phyloP scores from a whole-genome alignment of 2,888 invertebrate genomes.

The Tachystola acroxantha region DNA sequence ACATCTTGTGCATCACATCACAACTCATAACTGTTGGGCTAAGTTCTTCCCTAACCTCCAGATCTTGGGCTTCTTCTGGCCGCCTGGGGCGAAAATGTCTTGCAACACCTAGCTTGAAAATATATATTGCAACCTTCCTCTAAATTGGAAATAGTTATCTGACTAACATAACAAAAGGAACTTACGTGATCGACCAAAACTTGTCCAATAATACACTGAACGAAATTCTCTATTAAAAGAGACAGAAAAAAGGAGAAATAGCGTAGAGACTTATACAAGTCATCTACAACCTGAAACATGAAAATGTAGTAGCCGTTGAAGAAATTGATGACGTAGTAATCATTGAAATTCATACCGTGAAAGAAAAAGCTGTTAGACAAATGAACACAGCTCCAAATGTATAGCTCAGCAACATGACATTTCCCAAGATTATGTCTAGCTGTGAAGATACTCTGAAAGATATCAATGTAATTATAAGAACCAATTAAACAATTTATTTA shows the following conservation, averaged over 20 bases:
- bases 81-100: too few relatives aligned
- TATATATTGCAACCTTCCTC: too few relatives aligned
- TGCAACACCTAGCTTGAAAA: too few relatives aligned
- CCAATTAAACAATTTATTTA: not conserved
- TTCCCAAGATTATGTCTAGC: slow-evolving; percentile 45
- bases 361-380: slow-evolving; percentile 59
- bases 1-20: too few relatives aligned
- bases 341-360: too few relatives aligned
- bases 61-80: too few relatives aligned
- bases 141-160: too few relatives aligned
- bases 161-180: too few relatives aligned
- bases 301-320: too few relatives aligned
- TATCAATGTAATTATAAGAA: not conserved
- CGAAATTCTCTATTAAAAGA: slow-evolving; percentile 45
- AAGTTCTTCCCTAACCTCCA: too few relatives aligned
- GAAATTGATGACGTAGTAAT: too few relatives aligned
- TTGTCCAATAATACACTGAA: slow-evolving; percentile 58
- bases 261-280: slow-evolving; percentile 46
- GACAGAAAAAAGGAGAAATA: slow-evolving; percentile 58
- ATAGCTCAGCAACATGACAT: slow-evolving; percentile 52
- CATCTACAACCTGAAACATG: slow-evolving; percentile 48
- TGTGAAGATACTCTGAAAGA: slow-evolving; percentile 47
- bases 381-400: slow-evolving; percentile 56
- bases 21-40: too few relatives aligned
- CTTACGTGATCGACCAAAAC: slow-evolving; percentile 57